Evolutionary conservation across 1,140 invertebrate species (phyloP), one percentile per base, ranked within the genome.

Genomic region (Globodera rostochiensis): DNA sequence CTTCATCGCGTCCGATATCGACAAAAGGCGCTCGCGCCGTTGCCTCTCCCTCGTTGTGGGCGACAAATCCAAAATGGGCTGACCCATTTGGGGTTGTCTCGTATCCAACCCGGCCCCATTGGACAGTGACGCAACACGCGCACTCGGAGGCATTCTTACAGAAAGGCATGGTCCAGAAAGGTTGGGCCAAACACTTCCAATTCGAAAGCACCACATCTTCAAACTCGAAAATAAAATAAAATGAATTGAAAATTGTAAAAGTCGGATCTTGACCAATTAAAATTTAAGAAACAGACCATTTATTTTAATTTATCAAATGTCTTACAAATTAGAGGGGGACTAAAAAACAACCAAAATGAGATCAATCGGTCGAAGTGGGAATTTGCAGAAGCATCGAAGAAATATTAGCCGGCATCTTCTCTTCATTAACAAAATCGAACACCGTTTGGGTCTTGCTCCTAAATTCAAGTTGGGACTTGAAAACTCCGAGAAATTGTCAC

Each of bases 1-100:
- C n/a, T 87, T 81, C 74, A 88, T 53, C 11, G 84, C 76, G 80
- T 25, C 87, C 81, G 64, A 88, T 86, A 50, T 80, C 73, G 74
- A 47, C 80, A 73, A 75, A 3, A 60, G 8, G 21, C 73, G 82
- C 13, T 36, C 64, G 21, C 83, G 83, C 21, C 76, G 64, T 66
- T 77, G 47, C 57, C 69, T 9, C 69, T 77, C 76, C 64, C 60
- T 4, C 19, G 15, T 53, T 53, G 53, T 15, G 15, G 53, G 9
- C 1, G 53, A 9, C 7, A 6, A 53, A 11, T 9, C 53, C 53
- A 15, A 53, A 53, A 53, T 6, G 15, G 9, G 8, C 15, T 53
- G 9, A 13, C 8, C 53, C 53, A 15, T 11, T 53, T 53, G 53
- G 53, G 53, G 53, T 11, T 11, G 6, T n/a, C 64, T 47, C 19